Conservation (phyloP, 1,140 invertebrate genomes). For the Asbolus verrucosus region DNA sequence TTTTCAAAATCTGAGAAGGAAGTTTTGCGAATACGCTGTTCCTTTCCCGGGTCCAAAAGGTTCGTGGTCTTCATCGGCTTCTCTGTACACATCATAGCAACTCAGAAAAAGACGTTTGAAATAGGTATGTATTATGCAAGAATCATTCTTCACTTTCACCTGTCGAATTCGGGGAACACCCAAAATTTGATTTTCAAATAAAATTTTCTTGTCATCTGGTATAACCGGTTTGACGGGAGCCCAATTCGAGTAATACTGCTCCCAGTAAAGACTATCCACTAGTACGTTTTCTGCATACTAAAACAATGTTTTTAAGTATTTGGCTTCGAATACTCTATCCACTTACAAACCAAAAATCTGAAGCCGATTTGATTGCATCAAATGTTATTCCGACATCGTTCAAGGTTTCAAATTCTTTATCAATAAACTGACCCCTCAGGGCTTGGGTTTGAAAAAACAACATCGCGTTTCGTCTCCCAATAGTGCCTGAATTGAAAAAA, state of each 20-base stretch:
- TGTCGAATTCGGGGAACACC: conserved; percentile 74
- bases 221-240: conserved; percentile 53
- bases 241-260: conserved; percentile 69
- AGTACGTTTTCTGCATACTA: no score
- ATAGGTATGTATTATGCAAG: conserved; percentile 73
- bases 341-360: conserved; percentile 73
- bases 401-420: conserved; percentile 48
- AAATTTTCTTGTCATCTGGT: conserved; percentile 67
- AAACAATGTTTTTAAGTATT: no score
- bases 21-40: conserved; percentile 65
- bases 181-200: conserved; percentile 76
- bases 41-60: conserved; percentile 65
- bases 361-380: conserved; percentile 67
- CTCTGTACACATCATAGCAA: conserved; percentile 73
- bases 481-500: no score
- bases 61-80: conserved; percentile 68
- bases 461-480: conserved; percentile 38
- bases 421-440: conserved; percentile 55
- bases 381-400: conserved; percentile 66
- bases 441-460: conserved; percentile 57
- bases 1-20: no score
- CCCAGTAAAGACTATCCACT: no score
- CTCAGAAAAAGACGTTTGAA: conserved; percentile 71
- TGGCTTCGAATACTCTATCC: conserved; percentile 11
- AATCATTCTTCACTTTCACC: conserved; percentile 71